Percentiles rank a stretch among this genome's conserved stretches.
Conservation (phyloP, 2,113 vertebrate species). For the Sphyrna mokarran region DNA sequence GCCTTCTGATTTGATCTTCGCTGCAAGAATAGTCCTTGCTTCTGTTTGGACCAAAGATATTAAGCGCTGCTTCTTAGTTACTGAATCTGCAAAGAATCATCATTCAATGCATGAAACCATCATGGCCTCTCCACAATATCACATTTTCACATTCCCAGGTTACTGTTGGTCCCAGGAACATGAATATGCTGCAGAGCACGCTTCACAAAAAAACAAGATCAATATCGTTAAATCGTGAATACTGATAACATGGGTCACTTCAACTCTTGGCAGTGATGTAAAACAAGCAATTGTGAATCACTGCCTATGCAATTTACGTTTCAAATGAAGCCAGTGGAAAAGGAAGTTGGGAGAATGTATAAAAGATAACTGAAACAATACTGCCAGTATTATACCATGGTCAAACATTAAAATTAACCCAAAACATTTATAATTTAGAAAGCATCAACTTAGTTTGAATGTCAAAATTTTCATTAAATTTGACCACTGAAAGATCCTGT, state of each 20-base stretch:
- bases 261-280: not conserved
- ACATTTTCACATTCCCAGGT: not conserved
- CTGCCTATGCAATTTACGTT: not conserved
- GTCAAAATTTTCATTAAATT: not conserved
- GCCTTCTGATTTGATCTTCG: not conserved
- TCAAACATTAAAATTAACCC: not conserved
- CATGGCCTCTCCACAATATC: not conserved
- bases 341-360: not conserved
- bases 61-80: not conserved
- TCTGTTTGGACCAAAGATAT: not conserved
- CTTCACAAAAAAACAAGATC: not conserved
- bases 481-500: not conserved
- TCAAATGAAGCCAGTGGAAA: not conserved
- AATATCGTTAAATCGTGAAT: not conserved
- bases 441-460: not conserved
- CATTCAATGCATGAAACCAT: not conserved
- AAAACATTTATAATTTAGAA: not conserved
- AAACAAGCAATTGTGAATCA: not conserved
- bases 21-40: not conserved
- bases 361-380: not conserved
- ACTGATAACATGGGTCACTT: not conserved
- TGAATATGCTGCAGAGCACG: not conserved
- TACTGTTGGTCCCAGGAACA: not conserved
- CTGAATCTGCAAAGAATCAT: not conserved
- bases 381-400: not conserved